Evolutionary conservation across 2,888 invertebrate genomes (phyloP), one percentile per base, ranked within the genome.

Genomic region (Nebria brevicollis): DNA sequence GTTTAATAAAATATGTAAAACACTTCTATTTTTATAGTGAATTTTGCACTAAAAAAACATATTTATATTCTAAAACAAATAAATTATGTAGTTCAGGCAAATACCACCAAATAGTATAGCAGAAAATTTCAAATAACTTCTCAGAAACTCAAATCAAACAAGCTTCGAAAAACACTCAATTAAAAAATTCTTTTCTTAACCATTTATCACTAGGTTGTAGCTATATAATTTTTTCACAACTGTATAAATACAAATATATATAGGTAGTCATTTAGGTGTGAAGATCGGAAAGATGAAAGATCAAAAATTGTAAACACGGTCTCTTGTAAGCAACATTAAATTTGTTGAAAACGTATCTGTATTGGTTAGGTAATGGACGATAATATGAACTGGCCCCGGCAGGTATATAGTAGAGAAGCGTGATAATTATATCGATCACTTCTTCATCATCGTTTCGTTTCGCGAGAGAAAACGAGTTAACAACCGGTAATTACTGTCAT

Each of bases 401-500:
- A n/a, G 26, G 15, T 42, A 42, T 73, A 43, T 72, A 20, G 25
- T 43, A 79, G 66, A 65, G 66, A 79, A 68, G 79, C 75, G 79
- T 79, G 74, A 79, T 79, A 79, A 79, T 79, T 74, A 74, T 74
- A 66, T 79, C 74, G 75, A 74, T 78, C 77, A 77, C 70, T 65
- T 20, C 25, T 78, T 70, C 70, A 77, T 77, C 77, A 77, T 41
- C 54, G 68, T 20, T 42, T 41, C 54, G 68, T 20, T 42, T 42
- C 43, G 77, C 68, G 77, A 72, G 54, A 72, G 77, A 77, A 77
- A 77, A 54, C 79, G 75, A 43, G 73, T 79, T 75, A 79, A 79
- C 79, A 79, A 74, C 74, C 79, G 26, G 74, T 73, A 79, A 79
- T 79, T 79, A 79, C 79, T 74, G 74, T 79, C 70, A 77, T 77